Base-by-base conservation (phyloP, 2,113 vertebrate species). In the Campylorhamphus procurvoides region DNA sequence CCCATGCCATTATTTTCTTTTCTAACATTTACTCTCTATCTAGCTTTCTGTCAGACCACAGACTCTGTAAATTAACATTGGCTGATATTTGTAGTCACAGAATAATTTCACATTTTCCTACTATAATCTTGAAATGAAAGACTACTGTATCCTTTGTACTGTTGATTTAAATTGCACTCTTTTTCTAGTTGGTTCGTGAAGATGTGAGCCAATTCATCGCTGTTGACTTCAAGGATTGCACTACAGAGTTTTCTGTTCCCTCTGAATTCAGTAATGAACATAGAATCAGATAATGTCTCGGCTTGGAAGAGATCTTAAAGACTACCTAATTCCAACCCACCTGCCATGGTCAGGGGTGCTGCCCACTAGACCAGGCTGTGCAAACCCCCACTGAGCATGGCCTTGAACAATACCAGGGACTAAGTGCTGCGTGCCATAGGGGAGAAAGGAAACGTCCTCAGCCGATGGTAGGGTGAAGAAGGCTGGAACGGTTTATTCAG, bases 161-260 rank as follows among this genome's bases (percentile, higher is more conserved):
- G 40, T 55, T 27, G 60, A 1, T 64, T 78, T 72, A 76, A 58
- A 49, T 63, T 82, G 24, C 18, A 53, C 23, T 16, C 19, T 88
- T 88, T 46, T 86, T 77, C 90, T 80, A 84, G 46, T 37, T 29
- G 58, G 71, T 97, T 68, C 87, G 92, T 94, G 77, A 87, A 97
- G 94, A 71, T 95, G 94, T 3, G 44, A 72, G 40, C 93, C 90
- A 81, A 5, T 94, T 84, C 28, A 87, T 55, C 49, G 4, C 27
- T 73, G 18, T 90, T 88, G 35, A 90, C 84, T 75, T 93, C 17
- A 33, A 97, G 67, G 11, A 94, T n/a, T 22, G 53, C 68, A 60
- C 89, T 79, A 58, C 88, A 96, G 18, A 88, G 63, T 72, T 96
- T 94, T 47, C 81, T 89, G 11, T 97, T 96, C 75, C 93, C 58